Base-by-base conservation (phyloP, 2,113 vertebrate genomes). In the Thunnus maccoyii region DNA sequence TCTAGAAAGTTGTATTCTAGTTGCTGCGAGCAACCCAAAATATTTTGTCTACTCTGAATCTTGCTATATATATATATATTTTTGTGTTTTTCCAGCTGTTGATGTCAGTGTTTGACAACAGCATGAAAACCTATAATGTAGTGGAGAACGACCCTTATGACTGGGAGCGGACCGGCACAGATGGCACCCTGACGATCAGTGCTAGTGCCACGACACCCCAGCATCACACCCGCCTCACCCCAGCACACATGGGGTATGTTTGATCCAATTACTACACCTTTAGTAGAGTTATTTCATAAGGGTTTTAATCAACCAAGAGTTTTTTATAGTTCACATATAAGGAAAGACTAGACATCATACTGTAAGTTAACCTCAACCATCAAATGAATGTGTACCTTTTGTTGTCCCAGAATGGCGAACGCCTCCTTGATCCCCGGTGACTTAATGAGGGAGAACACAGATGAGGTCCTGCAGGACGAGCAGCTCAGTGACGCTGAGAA, bases 401-500 rank as follows among this genome's bases (percentile, higher is more conserved):
- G 15, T 78, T n/a, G 2, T 46, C 27, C 20, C 92, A 99, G 98
- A 63, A 97, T 99, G 97, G 97, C 97, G 44, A 99, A 99, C 84
- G 98, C 97, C 27, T 99, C 98, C n/a, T 92, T 97, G 65, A 96
- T 99, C 85, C 97, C 97, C n/a, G 98, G 97, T 76, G 98, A 99
- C 86, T 88, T 98, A 63, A 80, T 96, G 94, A 95, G 96, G 88
- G 98, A 99, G 94, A 99, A 99, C 93, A 99, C 98, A 30, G 98
- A 99, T 72, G 98, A 99, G 78, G 98, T 99, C 10, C 96, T 99
- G 90, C 97, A 97, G 90, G 98, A 98, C 76, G 98, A 99, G 80
- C 98, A 99, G 83, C 97, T 99, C 76, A 99, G 97, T 76, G 98
- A 99, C 81, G 98, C 95, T 46, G 98, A 99, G 78, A 99, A 99